Evolutionary conservation across 2,797 vertebrate genomes (phyloP), one percentile per base, ranked within the genome.

Genomic region (Tragopan temminckii): DNA sequence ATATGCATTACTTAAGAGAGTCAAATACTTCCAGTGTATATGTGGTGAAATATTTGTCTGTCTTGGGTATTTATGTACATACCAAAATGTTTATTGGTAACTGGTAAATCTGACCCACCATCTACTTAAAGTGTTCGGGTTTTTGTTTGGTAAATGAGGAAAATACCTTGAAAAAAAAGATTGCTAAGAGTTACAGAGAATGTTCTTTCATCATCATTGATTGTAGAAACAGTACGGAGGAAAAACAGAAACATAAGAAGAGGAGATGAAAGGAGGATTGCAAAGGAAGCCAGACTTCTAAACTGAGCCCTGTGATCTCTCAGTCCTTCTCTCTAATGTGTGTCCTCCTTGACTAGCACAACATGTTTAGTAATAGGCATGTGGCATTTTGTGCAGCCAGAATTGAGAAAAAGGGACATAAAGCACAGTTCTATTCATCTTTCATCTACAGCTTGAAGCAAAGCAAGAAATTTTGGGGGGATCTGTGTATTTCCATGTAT

Each of bases 191-290:
- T 89, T 90, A 90, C 69, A 91, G 36, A 87, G 86, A 94, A 71
- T 95, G 62, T 80, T 91, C 93, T 96, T 97, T 97, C 92, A 97
- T 97, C 94, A 83, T 94, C 87, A 68, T 82, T 85, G 80, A 45
- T 85, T 93, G 94, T 59, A 89, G 62, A 68, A 84, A 31, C 9
- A 50, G 38, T 35, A 93, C 69, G 48, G 61, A 94, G 50, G 78
- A 86, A 91, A 93, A 86, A 91, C 62, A 94, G 52, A 89, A 85
- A 72, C 35, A 68, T 88, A 93, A 91, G 90, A 63, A 94, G 20
- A 35, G 53, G 61, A 97, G 93, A 97, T 96, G 87, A 97, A 97
- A 97, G 94, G 93, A 90, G 81, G 84, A 71, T 46, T 96, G 87
- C 70, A 89, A 94, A 80, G 48, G 67, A 85, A 95, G 58, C 9